phyloP scores from a whole-genome alignment of 2,113 vertebrate genomes.

The Tenebrosternarchus preto region DNA sequence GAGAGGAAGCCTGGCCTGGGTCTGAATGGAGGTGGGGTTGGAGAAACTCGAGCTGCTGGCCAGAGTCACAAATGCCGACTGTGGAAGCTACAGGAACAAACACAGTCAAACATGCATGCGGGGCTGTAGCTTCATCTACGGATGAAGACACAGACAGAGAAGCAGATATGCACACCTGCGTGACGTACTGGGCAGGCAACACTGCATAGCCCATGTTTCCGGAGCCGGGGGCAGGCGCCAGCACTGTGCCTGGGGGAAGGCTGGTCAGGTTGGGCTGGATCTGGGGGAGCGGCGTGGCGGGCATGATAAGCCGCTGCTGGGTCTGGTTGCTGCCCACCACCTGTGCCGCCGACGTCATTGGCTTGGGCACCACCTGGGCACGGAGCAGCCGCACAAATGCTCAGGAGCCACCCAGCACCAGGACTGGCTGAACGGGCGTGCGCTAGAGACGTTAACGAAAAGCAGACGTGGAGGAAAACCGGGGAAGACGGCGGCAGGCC shows the following conservation, averaged over 20 bases:
- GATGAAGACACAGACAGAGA: neutral
- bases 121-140: neutral
- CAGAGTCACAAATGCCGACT: constrained; percentile 89
- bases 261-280: constrained; percentile 97
- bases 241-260: constrained; percentile 90
- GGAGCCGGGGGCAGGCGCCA: constrained; percentile 87
- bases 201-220: constrained; percentile 93
- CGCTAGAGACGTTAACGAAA: too few relatives aligned
- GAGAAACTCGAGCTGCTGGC: constrained; percentile 88
- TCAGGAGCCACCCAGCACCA: too few relatives aligned
- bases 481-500: too few relatives aligned
- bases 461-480: too few relatives aligned
- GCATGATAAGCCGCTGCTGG: constrained; percentile 97
- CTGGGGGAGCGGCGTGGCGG: constrained; percentile 91
- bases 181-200: constrained; percentile 93
- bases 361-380: constrained; percentile 88
- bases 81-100: constrained; percentile 78
- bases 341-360: constrained; percentile 82
- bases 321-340: constrained; percentile 89
- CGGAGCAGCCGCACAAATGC: neutral
- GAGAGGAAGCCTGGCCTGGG: constrained; percentile 88
- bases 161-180: constrained; percentile 78
- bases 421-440: too few relatives aligned
- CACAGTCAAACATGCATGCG: neutral
- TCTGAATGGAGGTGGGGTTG: constrained; percentile 82